phyloP scores from a whole-genome alignment of 1,140 invertebrate genomes.

The Pogonognathellus flavescens region DNA sequence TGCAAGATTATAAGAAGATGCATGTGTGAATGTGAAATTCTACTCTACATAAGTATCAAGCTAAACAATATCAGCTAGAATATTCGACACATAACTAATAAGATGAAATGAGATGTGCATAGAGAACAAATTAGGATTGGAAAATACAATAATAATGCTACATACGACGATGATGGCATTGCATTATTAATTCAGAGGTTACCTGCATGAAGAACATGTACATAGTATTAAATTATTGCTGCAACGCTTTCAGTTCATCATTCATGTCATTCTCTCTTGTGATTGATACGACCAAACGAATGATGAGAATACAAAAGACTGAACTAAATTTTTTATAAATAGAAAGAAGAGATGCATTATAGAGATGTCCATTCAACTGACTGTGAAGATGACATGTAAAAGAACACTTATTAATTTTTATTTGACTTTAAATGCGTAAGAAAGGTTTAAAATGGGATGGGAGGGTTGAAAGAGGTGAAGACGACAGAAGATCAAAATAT shows the following conservation, averaged over 20 bases:
- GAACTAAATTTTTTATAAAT: too few species aligned
- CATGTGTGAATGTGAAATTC: not conserved
- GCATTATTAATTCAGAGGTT: not conserved
- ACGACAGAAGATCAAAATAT: not conserved
- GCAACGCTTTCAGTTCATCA: too few species aligned
- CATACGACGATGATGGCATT: not conserved
- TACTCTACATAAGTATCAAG: not conserved
- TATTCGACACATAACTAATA: not conserved
- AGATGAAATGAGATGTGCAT: not conserved
- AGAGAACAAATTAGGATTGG: too few species aligned
- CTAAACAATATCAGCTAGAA: not conserved
- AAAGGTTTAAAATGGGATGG: not conserved
- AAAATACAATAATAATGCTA: too few species aligned
- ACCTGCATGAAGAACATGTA: not conserved
- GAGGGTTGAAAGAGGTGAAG: not conserved
- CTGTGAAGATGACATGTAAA: conserved; percentile 14
- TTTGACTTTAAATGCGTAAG: conserved; percentile 21
- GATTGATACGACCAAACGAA: too few species aligned
- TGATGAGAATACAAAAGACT: too few species aligned
- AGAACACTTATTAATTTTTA: not conserved
- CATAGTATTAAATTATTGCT: too few species aligned
- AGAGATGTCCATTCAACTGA: not conserved
- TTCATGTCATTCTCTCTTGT: too few species aligned
- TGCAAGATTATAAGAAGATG: too few species aligned
- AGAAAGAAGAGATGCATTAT: not conserved